Evolutionary conservation across 2,888 invertebrate genomes (phyloP).

Genomic region (Drosophila eohydei): DNA sequence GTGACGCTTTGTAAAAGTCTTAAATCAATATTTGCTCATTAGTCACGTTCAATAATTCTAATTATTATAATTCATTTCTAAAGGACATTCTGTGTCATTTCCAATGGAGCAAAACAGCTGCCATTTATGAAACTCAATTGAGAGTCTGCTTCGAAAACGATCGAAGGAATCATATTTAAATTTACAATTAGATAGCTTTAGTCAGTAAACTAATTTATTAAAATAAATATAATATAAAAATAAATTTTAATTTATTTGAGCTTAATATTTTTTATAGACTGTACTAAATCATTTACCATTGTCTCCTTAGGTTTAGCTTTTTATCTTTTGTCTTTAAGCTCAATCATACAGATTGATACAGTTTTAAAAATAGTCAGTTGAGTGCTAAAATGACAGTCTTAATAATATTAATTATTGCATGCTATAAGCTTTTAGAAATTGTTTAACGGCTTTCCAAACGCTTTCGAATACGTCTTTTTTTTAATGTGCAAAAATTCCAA

Average conservation of each 20-base stretch:
- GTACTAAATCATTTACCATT: not conserved
- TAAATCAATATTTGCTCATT: conserved; percentile 80
- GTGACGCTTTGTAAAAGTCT: conserved; percentile 42
- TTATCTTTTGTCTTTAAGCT: not conserved
- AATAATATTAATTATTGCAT: conserved; percentile 3
- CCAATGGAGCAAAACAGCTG: conserved; percentile 39
- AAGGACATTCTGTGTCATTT: conserved; percentile 1
- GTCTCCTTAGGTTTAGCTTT: not conserved
- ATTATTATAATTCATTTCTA: conserved; percentile 51
- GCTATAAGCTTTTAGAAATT: conserved; percentile 7
- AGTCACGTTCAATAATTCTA: conserved; percentile 74
- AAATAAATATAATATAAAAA: too few species aligned
- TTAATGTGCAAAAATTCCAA: conserved; percentile 19
- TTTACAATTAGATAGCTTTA: too few species aligned
- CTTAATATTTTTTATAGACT: not conserved
- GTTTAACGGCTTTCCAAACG: conserved; percentile 27
- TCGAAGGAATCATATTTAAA: too few species aligned
- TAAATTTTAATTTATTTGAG: too few species aligned
- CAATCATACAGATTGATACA: not conserved
- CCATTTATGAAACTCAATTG: not conserved
- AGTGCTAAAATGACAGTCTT: not conserved
- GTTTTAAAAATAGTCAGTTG: not conserved
- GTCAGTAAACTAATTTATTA: too few species aligned
- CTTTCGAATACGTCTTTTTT: conserved; percentile 20
- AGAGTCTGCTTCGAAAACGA: not conserved